Evolutionary conservation across 2,888 invertebrate genomes (phyloP).

Genomic region (Caenorhabditis doughertyi): DNA sequence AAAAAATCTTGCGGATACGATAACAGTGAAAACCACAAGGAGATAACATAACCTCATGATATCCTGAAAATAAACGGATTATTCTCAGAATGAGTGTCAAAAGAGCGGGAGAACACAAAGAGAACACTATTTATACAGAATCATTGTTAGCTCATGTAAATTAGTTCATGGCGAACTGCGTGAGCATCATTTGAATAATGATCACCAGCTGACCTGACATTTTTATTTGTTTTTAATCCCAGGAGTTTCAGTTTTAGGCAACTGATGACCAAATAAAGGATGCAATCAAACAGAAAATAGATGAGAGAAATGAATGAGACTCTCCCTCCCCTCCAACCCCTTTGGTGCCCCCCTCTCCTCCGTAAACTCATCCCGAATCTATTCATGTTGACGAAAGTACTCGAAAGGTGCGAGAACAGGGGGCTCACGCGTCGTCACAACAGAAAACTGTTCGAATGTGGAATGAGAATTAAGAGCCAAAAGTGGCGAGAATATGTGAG

Average conservation of each 20-base stretch:
- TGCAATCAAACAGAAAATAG: conserved; percentile 36
- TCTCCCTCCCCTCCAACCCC: too few relatives aligned
- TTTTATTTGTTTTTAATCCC: conserved; percentile 34
- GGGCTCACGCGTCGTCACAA: conserved; percentile 59
- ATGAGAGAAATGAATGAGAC: conserved; percentile 20
- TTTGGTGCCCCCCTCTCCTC: conserved; percentile 22
- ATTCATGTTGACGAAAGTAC: conserved; percentile 62
- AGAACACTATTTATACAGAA: conserved; percentile 40
- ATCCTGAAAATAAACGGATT: too few relatives aligned
- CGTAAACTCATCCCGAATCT: conserved; percentile 48
- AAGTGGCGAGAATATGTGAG: conserved; percentile 33
- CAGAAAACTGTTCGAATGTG: conserved; percentile 38
- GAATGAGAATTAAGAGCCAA: conserved; percentile 10
- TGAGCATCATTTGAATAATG: conserved; percentile 47
- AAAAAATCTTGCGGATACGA: conserved; percentile 61
- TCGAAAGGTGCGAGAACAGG: conserved; percentile 64
- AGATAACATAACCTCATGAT: conserved; percentile 37
- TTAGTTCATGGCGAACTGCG: conserved; percentile 28
- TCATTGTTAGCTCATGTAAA: conserved; percentile 55
- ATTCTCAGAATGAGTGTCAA: not conserved
- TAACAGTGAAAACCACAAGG: not conserved
- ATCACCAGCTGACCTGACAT: conserved; percentile 58
- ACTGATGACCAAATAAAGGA: conserved; percentile 58
- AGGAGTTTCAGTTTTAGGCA: conserved; percentile 36
- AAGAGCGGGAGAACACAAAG: conserved; percentile 35